Evolutionary conservation across 2,113 vertebrate genomes (phyloP).

Genomic region (Lagenorhynchus albirostris): DNA sequence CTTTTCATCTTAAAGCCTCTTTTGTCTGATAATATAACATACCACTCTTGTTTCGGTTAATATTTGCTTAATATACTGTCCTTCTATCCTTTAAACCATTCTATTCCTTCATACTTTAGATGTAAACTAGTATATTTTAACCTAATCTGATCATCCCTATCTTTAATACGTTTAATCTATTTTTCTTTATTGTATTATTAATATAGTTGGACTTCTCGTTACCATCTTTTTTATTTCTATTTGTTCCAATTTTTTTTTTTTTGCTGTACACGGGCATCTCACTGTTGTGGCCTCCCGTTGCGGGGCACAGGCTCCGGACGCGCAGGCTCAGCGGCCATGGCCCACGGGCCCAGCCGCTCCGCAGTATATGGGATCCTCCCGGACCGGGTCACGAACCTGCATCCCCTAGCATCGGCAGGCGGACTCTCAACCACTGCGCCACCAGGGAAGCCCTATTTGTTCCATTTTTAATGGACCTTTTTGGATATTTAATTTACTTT

Average conservation of each 20-base stretch:
- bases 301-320: too few relatives aligned
- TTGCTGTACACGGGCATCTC: too few relatives aligned
- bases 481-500: background rate
- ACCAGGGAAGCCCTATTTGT: too few relatives aligned
- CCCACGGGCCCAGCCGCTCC: too few relatives aligned
- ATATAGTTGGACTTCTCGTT: background rate
- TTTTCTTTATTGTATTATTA: background rate
- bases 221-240: background rate
- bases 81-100: background rate
- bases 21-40: background rate
- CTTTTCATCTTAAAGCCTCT: background rate
- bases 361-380: too few relatives aligned
- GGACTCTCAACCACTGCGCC: too few relatives aligned
- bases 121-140: constrained; percentile 15
- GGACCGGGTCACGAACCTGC: too few relatives aligned
- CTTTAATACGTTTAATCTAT: background rate
- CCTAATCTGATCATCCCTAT: background rate
- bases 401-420: too few relatives aligned
- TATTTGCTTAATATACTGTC: background rate
- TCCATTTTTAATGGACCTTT: background rate
- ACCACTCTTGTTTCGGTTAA: background rate
- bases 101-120: background rate
- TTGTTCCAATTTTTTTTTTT: background rate
- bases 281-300: too few relatives aligned
- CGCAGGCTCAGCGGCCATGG: too few relatives aligned